Evolutionary conservation across 2,797 vertebrate genomes (phyloP), one percentile per base, ranked within the genome.

Genomic region (Scarus forsteni): DNA sequence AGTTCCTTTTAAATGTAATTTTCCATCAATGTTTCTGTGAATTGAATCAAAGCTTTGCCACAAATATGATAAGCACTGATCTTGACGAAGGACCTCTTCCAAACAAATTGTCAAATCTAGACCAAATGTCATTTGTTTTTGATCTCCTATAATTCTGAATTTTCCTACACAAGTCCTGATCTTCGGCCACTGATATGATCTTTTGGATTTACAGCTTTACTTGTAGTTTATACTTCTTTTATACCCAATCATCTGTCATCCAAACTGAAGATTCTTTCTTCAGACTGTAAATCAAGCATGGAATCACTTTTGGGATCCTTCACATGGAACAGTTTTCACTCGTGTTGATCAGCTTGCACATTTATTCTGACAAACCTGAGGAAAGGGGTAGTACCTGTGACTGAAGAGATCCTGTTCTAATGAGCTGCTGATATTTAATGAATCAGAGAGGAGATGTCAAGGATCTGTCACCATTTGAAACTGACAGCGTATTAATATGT

Each of bases 181-280:
- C 2, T 43, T 39, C 36, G 44, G 3, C 45, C 72, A 56, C 42
- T 53, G 54, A 59, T 27, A 27, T 12, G 50, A 62, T 36, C 35
- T 3, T 52, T 14, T 16, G 55, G 46, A 66, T 62, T 27, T 19
- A 7, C 12, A n/a, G 36, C 56, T 8, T 5, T 52, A 13, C 12
- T 19, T 14, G 0, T 14, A 48, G 63, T 54, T 51, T 43, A 6
- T 3, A 14, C 3, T 0, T 48, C 50, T 69, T 10, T 54, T 44
- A 53, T 12, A 7, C 42, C 10, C 38, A 14, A 11, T 63, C 14
- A 5, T 49, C 40, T 50, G 12, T 45, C 52, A 12, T 19, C 60
- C 38, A 49, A 9, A 27, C 27, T 15, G 18, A 43, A 46, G 11
- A 49, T 49, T 12, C 10, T 36, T 34, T 8, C 19, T 19, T 65